These are phyloP conservation scores for Mormyrus iriodes DNA, from an alignment of 2,113 vertebrate genomes.

Conservation along the genomic window DNA sequence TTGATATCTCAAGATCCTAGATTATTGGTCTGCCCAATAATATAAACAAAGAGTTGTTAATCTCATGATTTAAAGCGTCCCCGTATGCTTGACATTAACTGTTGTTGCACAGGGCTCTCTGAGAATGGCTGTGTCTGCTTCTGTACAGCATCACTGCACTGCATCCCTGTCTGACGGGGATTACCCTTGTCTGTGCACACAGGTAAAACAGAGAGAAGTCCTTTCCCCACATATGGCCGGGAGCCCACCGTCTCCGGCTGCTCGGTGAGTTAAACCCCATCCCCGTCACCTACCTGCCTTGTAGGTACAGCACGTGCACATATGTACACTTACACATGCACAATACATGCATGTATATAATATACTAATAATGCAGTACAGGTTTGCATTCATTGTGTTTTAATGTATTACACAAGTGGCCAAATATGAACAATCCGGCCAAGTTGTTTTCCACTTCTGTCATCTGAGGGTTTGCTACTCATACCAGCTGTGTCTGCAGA, in stretches of 20 bases:
- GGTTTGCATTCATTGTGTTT: background rate
- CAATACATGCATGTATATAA: background rate
- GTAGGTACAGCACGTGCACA: background rate
- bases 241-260: slow-evolving; percentile 77
- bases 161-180: background rate
- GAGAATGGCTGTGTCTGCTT: background rate
- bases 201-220: slow-evolving; percentile 87
- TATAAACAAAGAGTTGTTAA: background rate
- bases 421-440: background rate
- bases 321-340: background rate
- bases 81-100: background rate
- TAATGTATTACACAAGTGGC: background rate
- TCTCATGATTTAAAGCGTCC: background rate
- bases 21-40: background rate
- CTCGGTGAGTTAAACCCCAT: slow-evolving; percentile 70
- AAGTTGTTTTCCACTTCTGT: background rate
- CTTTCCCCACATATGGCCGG: slow-evolving; percentile 78
- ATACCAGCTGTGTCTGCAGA: background rate
- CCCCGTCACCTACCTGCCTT: background rate
- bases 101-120: background rate
- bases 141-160: background rate
- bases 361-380: background rate
- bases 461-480: background rate
- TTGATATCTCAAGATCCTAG: background rate
- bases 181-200: slow-evolving; percentile 29